Percentiles rank a stretch among this genome's conserved stretches.
Evolutionary conservation across 2,113 vertebrate genomes (phyloP).

Genomic region (Onychostruthus taczanowskii): DNA sequence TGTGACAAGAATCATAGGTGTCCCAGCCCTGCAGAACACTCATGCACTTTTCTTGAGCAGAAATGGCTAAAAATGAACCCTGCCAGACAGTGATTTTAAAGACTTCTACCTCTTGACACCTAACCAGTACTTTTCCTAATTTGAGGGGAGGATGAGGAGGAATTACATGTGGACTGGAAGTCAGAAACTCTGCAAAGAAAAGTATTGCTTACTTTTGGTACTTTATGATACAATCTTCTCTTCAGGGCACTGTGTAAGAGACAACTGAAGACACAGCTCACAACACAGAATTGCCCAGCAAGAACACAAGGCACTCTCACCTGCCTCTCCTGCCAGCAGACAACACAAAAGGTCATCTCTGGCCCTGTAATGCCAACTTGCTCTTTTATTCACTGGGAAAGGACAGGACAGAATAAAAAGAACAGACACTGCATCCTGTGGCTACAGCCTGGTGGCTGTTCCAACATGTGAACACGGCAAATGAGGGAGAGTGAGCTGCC

Average conservation of each 20-base stretch:
- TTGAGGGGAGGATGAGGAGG: accelerated
- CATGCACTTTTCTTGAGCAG: neutral
- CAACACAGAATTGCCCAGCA: neutral
- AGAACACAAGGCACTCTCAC: accelerated
- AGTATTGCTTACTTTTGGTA: neutral
- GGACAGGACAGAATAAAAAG: neutral
- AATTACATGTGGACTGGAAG: neutral
- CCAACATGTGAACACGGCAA: neutral
- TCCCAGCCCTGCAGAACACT: neutral
- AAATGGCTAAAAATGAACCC: neutral
- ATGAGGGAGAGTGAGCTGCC: neutral
- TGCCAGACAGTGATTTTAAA: neutral
- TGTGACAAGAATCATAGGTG: neutral
- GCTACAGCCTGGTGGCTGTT: neutral
- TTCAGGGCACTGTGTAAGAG: neutral
- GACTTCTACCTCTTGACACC: neutral
- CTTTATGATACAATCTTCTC: neutral
- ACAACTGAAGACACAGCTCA: neutral
- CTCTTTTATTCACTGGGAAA: neutral
- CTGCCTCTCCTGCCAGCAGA: neutral
- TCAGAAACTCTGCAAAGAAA: neutral
- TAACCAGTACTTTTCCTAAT: neutral
- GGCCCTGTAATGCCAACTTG: neutral
- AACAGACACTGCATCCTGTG: neutral
- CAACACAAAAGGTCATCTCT: neutral